phyloP scores from a whole-genome alignment of 2,888 invertebrate genomes.

The Cotesia congregata region DNA sequence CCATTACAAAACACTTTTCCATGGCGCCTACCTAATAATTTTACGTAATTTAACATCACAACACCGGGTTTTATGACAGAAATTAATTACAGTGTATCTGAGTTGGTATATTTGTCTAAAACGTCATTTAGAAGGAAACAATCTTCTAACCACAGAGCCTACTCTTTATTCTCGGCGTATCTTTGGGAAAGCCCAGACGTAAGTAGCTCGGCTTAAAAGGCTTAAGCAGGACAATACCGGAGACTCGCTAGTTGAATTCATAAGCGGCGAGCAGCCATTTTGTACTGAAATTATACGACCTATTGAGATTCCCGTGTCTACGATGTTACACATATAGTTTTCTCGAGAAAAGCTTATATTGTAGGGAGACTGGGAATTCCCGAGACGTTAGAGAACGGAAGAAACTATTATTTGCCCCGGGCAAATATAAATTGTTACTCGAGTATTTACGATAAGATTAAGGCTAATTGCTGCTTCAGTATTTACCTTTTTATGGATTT shows the following conservation, averaged over 20 bases:
- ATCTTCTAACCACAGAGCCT: neutral
- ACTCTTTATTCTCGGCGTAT: constrained; percentile 7
- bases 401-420: no score
- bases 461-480: no score
- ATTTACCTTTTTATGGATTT: no score
- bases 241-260: neutral
- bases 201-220: constrained; percentile 5
- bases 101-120: no score
- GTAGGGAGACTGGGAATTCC: no score
- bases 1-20: constrained; percentile 15
- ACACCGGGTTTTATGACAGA: no score
- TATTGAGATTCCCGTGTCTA: neutral
- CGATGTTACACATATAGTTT: no score
- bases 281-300: constrained; percentile 1
- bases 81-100: no score
- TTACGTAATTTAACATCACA: no score
- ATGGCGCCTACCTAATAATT: no score
- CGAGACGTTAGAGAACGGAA: no score
- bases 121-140: neutral
- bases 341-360: no score
- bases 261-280: neutral
- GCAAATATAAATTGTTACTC: neutral
- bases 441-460: constrained; percentile 1
- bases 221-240: constrained; percentile 8
- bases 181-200: neutral